phyloP scores from a whole-genome alignment of 2,113 vertebrate species.

The Brachirus orientalis region DNA sequence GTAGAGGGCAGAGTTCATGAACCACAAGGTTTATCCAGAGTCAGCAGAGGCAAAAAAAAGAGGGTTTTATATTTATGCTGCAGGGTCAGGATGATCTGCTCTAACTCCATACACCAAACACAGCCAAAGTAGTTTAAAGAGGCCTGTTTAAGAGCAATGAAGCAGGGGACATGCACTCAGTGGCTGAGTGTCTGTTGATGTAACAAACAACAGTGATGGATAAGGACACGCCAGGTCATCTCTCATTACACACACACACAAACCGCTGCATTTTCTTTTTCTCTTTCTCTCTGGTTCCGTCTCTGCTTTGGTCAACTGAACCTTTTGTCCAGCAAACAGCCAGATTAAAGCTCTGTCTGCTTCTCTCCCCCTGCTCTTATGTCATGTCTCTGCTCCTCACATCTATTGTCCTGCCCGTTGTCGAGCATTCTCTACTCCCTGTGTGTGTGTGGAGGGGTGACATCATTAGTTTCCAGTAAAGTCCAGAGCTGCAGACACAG shows the following conservation, averaged over 20 bases:
- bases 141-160: slow-evolving; percentile 12
- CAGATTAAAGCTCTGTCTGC: slow-evolving; percentile 50
- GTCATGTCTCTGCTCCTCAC: slow-evolving; percentile 63
- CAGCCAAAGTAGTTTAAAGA: slow-evolving; percentile 24
- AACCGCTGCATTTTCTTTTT: slow-evolving; percentile 33
- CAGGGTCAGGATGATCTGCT: slow-evolving; percentile 34
- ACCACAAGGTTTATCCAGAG: slow-evolving; percentile 57
- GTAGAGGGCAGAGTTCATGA: slow-evolving; percentile 74
- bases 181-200: slow-evolving; percentile 12
- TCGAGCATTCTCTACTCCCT: slow-evolving; percentile 30
- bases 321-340: slow-evolving; percentile 51
- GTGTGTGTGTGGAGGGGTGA: slow-evolving; percentile 56
- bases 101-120: slow-evolving; percentile 27
- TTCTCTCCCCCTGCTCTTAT: slow-evolving; percentile 55
- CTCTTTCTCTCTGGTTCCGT: slow-evolving; percentile 12
- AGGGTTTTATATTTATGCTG: slow-evolving; percentile 37
- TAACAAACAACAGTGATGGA: not conserved
- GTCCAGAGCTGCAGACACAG: slow-evolving; percentile 47
- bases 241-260: slow-evolving; percentile 32
- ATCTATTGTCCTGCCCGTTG: slow-evolving; percentile 69
- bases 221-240: slow-evolving; percentile 8
- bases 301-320: slow-evolving; percentile 33
- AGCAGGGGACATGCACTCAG: not conserved
- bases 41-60: slow-evolving; percentile 53
- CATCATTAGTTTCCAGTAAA: slow-evolving; percentile 80